These are phyloP conservation scores for Acyrthosiphon pisum DNA, from an alignment of 1,140 invertebrate genomes.

Conservation along the genomic window DNA sequence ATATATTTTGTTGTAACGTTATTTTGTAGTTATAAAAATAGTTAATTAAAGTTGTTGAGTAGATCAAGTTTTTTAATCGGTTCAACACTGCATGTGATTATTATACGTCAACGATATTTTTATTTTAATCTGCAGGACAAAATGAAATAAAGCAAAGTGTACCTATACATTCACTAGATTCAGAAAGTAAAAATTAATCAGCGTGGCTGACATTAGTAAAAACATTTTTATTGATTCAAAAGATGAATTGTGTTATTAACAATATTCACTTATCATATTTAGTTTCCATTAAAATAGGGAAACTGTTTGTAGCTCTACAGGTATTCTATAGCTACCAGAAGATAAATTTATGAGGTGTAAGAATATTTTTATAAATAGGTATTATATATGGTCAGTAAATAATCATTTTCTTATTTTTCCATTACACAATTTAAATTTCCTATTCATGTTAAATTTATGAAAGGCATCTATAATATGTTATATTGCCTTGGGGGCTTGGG, in stretches of 20 bases:
- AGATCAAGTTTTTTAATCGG: neutral
- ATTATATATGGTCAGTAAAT: neutral
- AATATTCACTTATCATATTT: neutral
- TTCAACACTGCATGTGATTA: neutral
- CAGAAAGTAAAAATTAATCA: neutral
- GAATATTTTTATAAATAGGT: neutral
- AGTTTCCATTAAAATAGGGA: no score
- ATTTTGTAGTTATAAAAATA: neutral
- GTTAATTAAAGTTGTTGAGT: neutral
- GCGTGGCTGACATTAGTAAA: neutral
- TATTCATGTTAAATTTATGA: neutral
- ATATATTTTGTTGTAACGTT: neutral
- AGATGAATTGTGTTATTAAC: neutral
- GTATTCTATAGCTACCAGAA: neutral
- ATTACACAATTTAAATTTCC: neutral
- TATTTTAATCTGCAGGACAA: neutral
- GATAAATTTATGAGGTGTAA: neutral
- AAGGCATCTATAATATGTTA: neutral
- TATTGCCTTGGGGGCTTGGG: neutral
- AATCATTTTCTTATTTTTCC: neutral
- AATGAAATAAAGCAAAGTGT: neutral
- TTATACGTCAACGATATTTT: neutral
- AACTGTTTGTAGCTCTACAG: no score
- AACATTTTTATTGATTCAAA: neutral
- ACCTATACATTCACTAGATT: neutral